phyloP scores from a whole-genome alignment of 2,888 invertebrate genomes.

The Coelinius sp. region DNA sequence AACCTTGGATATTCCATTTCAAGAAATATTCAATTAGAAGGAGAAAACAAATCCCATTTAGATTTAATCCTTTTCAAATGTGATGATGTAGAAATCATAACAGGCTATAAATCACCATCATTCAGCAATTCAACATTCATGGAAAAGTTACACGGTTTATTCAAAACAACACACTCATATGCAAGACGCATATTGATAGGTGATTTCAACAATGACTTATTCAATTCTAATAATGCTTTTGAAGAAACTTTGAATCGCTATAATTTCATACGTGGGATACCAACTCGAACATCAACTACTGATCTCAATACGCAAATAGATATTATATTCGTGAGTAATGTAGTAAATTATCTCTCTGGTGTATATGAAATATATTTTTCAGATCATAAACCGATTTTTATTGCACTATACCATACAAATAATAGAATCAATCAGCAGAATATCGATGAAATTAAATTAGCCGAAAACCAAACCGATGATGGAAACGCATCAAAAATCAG shows the following conservation, averaged over 20 bases:
- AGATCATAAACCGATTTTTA: slow-evolving; percentile 38
- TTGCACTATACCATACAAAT: slow-evolving; percentile 17
- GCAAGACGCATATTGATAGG: background rate
- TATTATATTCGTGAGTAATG: slow-evolving; percentile 33
- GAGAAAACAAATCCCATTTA: background rate
- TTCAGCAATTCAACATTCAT: background rate
- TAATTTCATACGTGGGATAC: slow-evolving; percentile 34
- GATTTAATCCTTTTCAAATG: background rate
- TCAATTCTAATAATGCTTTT: slow-evolving; percentile 19
- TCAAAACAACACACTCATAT: background rate
- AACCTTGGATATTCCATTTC: background rate
- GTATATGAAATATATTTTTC: slow-evolving; percentile 37
- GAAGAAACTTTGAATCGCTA: slow-evolving; percentile 31
- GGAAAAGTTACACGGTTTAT: background rate
- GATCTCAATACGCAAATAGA: slow-evolving; percentile 42
- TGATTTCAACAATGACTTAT: background rate
- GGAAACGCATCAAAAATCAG: background rate
- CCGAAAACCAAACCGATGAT: background rate
- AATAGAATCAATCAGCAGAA: background rate
- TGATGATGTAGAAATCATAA: background rate
- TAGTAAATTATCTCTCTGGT: slow-evolving; percentile 15
- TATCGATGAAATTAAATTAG: background rate
- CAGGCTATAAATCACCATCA: background rate
- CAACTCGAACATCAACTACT: slow-evolving; percentile 28
- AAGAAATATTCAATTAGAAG: background rate